Evolutionary conservation across 2,797 vertebrate species (phyloP), one percentile per base, ranked within the genome.

Genomic region (Neoniphon sammara): DNA sequence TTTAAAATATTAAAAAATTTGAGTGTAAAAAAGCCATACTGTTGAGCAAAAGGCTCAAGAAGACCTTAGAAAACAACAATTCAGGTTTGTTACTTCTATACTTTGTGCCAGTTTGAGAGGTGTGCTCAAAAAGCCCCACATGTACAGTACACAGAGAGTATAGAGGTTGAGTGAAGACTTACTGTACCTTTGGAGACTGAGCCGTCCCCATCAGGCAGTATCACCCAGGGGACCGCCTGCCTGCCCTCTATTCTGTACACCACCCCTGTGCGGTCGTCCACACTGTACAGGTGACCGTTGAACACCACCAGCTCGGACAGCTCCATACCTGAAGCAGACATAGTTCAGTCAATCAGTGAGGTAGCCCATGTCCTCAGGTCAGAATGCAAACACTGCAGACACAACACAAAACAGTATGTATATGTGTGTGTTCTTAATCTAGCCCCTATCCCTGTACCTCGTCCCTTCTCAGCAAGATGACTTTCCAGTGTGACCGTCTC

Each of bases 191-290:
- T 98, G 62, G 95, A 95, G 68, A 97, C 94, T 0, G 92, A 95
- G 5, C 98, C 98, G 0, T 99, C 96, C 0, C 98, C 98, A 0
- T 99, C 98, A 0, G 96, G 85, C 23, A 99, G 91, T 77, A 99
- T 99, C 18, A 98, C 97, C 97, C 97, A 98, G 53, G 98, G 98
- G 66, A 99, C 92, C 0, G 94, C 96, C 80, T 84, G 94, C 84
- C 89, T 92, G 46, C 95, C 96, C 31, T 97, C 93, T 0, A 99
- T 95, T 79, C 94, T 94, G 89, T 97, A 99, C 71, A 99, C 92
- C 39, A 99, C 96, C 0, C 98, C 98, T 0, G 98, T 98, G 1
- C 97, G 96, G 91, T 99, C 98, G 0, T 98, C 98, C 80, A 98
- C 98, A 0, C 95, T 91, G 74, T 98, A 99, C n/a, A 99, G 93